phyloP scores from a whole-genome alignment of 2,797 vertebrate genomes.

The Leptodactylus fallax region DNA sequence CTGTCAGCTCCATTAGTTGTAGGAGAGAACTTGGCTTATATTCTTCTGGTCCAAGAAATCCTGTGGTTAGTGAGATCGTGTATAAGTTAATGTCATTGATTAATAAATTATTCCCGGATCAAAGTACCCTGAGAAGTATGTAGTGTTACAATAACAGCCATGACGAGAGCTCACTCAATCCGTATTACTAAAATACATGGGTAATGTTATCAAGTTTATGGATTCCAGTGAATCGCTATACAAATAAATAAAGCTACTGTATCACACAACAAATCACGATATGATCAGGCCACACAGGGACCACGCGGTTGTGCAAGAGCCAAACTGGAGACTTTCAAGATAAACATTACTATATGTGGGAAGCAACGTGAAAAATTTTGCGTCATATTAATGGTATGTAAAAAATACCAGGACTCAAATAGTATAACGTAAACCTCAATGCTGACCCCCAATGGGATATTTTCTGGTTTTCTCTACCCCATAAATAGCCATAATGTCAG shows the following conservation, averaged over 20 bases:
- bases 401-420: neutral
- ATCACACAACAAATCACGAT: slow-evolving; percentile 82
- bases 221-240: slow-evolving; percentile 81
- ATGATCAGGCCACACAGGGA: slow-evolving; percentile 82
- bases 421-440: neutral
- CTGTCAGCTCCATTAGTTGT: neutral
- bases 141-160: slow-evolving; percentile 71
- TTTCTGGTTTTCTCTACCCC: neutral
- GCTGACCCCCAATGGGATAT: neutral
- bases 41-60: neutral
- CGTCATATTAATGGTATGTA: slow-evolving; percentile 73
- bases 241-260: slow-evolving; percentile 85
- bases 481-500: neutral
- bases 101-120: slow-evolving; percentile 66
- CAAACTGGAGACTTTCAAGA: slow-evolving; percentile 81
- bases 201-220: slow-evolving; percentile 80
- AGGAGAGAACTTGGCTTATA: neutral
- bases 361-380: slow-evolving; percentile 72
- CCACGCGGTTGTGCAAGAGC: slow-evolving; percentile 76
- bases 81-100: slow-evolving; percentile 16
- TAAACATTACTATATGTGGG: slow-evolving; percentile 86
- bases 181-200: slow-evolving; percentile 76
- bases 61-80: neutral
- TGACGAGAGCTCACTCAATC: slow-evolving; percentile 71
- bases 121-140: slow-evolving; percentile 72